Evolutionary conservation across 1,140 invertebrate species (phyloP).

Genomic region (Pentalonia nigronervosa): DNA sequence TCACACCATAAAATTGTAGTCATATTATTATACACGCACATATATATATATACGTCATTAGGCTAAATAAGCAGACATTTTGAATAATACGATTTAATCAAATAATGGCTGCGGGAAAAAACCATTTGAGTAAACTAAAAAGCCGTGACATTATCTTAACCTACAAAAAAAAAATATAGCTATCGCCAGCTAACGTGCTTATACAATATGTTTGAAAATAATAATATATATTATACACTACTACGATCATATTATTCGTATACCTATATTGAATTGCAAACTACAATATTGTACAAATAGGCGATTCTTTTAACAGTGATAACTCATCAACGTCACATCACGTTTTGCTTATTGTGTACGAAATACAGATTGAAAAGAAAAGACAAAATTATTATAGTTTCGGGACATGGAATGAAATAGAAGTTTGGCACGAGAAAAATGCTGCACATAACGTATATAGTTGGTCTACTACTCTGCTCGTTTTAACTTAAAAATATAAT

Average conservation of each 20-base stretch:
- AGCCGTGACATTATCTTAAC: not conserved
- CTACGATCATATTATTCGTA: not conserved
- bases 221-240: not conserved
- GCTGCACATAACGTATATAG: not conserved
- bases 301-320: not conserved
- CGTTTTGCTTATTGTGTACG: not conserved
- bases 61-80: not conserved
- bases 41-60: not conserved
- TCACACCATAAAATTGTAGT: not conserved
- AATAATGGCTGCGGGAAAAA: not conserved
- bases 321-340: not conserved
- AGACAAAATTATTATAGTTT: not conserved
- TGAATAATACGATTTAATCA: conserved; percentile 8
- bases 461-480: not conserved
- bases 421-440: too few species aligned
- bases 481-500: not conserved
- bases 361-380: not conserved
- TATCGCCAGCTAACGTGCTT: not conserved
- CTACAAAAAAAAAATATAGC: not conserved
- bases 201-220: not conserved
- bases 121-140: not conserved
- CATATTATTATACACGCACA: not conserved
- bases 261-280: not conserved
- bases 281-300: not conserved
- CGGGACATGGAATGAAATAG: not conserved